phyloP scores from a whole-genome alignment of 2,888 invertebrate genomes.

The Plusia festucae region DNA sequence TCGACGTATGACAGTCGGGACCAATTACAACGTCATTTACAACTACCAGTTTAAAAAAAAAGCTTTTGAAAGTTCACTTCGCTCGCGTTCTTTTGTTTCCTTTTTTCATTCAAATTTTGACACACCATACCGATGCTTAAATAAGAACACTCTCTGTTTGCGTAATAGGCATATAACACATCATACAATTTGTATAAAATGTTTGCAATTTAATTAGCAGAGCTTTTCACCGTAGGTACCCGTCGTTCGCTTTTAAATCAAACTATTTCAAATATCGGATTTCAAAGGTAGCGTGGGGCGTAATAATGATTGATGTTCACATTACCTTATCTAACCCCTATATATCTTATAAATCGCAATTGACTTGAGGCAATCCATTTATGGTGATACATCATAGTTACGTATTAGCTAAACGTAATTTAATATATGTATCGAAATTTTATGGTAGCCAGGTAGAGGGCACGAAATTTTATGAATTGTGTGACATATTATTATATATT shows the following conservation, averaged over 20 bases:
- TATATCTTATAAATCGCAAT: slow-evolving; percentile 75
- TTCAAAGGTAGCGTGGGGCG: slow-evolving; percentile 59
- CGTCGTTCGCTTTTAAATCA: slow-evolving; percentile 31
- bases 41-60: no score
- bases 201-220: background rate
- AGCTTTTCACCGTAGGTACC: no score
- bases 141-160: no score
- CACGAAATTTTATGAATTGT: no score
- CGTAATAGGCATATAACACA: no score
- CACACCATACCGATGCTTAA: no score
- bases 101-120: no score
- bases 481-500: background rate
- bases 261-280: slow-evolving; percentile 43
- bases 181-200: background rate
- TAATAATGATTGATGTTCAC: slow-evolving; percentile 79
- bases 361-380: slow-evolving; percentile 58
- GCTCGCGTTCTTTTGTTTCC: no score
- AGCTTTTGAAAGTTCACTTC: no score
- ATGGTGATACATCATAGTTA: slow-evolving; percentile 40
- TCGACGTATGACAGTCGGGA: no score
- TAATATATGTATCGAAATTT: slow-evolving; percentile 21
- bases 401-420: slow-evolving; percentile 31
- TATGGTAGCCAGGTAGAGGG: slow-evolving; percentile 3
- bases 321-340: slow-evolving; percentile 73
- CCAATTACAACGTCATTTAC: no score